These are phyloP conservation scores for Hafferia zeledoni DNA, from an alignment of 2,797 vertebrate genomes.

Conservation along the genomic window DNA sequence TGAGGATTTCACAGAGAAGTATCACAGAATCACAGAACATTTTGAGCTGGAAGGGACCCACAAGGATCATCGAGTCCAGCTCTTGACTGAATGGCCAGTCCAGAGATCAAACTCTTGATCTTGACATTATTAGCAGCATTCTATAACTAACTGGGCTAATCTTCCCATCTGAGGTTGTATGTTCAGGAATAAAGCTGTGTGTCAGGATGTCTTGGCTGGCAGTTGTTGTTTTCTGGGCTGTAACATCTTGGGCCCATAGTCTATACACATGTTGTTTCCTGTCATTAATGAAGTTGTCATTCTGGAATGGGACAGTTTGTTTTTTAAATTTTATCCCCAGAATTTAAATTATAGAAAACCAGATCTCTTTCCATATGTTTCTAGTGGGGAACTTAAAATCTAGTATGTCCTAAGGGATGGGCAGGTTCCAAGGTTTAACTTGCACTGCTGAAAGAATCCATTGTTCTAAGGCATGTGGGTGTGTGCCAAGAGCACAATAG, in stretches of 20 bases:
- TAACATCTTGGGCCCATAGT: not conserved
- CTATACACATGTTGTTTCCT: not conserved
- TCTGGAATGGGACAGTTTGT: not conserved
- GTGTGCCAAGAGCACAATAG: not conserved
- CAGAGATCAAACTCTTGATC: not conserved
- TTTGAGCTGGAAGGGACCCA: not conserved
- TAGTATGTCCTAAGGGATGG: not conserved
- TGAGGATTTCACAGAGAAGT: not conserved
- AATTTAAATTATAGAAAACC: not conserved
- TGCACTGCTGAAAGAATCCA: not conserved
- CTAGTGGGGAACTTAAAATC: not conserved
- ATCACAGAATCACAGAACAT: not conserved
- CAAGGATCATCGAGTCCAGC: not conserved
- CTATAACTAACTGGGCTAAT: not conserved
- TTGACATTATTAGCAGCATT: not conserved
- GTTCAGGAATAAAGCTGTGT: not conserved
- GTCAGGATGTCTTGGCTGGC: not conserved
- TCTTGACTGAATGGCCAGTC: not conserved
- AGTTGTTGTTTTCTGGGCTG: not conserved
- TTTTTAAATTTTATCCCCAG: not conserved
- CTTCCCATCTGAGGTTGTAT: not conserved
- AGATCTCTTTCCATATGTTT: not conserved
- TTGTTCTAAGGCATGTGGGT: not conserved
- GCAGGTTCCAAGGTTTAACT: not conserved
- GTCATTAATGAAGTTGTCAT: not conserved